phyloP scores from a whole-genome alignment of 2,113 vertebrate genomes.

The Podilymbus podiceps region DNA sequence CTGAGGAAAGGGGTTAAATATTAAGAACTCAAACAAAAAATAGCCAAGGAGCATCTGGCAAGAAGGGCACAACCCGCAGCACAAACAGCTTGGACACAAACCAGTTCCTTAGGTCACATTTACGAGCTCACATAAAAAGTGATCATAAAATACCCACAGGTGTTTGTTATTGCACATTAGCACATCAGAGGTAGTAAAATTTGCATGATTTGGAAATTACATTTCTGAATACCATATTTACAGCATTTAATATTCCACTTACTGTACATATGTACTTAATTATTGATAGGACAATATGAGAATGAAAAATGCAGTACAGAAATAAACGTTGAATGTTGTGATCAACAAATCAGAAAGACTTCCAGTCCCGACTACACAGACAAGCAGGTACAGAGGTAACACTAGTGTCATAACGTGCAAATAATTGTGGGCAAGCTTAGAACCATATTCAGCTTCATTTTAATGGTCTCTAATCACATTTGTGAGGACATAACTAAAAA shows the following conservation, averaged over 20 bases:
- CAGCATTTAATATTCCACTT: background rate
- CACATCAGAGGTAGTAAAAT: background rate
- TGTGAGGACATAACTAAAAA: background rate
- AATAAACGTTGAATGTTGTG: background rate
- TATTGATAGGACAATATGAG: too few relatives aligned
- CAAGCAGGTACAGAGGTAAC: background rate
- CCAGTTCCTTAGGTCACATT: background rate
- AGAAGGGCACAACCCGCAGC: background rate
- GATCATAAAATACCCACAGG: background rate
- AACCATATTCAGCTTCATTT: background rate
- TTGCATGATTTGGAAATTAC: background rate
- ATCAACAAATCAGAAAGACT: background rate
- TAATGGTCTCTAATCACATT: background rate
- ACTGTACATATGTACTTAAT: too few relatives aligned
- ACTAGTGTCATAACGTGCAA: accelerated
- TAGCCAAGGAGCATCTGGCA: constrained; percentile 5
- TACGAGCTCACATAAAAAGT: background rate
- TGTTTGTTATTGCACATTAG: background rate
- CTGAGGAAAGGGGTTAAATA: constrained; percentile 32
- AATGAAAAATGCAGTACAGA: background rate
- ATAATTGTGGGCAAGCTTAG: background rate
- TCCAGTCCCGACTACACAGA: background rate
- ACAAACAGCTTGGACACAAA: background rate
- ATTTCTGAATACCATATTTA: background rate
- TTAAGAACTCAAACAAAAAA: constrained; percentile 19